Conservation (phyloP, 2,888 invertebrate genomes). For the Nebria brevicollis region DNA sequence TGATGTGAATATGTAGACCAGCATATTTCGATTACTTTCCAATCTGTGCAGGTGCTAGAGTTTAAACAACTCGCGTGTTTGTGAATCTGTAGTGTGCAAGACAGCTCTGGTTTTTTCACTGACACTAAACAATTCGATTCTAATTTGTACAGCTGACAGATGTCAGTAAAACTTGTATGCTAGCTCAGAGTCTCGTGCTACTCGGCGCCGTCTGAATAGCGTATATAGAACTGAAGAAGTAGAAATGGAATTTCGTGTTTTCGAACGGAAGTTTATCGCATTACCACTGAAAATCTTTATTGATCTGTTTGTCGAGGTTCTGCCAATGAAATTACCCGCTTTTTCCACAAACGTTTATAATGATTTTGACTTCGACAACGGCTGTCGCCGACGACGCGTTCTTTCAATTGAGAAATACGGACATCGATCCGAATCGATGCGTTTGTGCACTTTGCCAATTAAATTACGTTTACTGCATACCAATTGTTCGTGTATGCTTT, state of each 20-base stretch:
- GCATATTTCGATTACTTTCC: not conserved
- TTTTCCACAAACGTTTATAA: constrained; percentile 1
- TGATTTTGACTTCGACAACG: not conserved
- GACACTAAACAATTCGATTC: constrained; percentile 47
- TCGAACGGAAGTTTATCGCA: constrained; percentile 42
- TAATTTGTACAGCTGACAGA: constrained; percentile 46
- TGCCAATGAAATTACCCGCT: not conserved
- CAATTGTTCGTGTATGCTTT: not conserved
- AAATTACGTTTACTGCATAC: constrained; percentile 19
- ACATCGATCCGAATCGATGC: not conserved
- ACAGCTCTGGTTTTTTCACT: constrained; percentile 42
- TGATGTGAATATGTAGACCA: too few species aligned
- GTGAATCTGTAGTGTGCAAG: constrained; percentile 5
- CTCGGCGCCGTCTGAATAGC: not conserved
- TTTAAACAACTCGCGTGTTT: not conserved
- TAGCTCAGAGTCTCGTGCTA: not conserved
- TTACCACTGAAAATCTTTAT: constrained; percentile 27
- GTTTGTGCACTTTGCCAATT: constrained; percentile 25
- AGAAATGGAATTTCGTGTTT: constrained; percentile 44
- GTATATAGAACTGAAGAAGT: constrained; percentile 3
- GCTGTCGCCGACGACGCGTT: not conserved
- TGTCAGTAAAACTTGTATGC: constrained; percentile 42
- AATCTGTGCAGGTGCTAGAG: not conserved
- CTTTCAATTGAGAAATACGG: not conserved
- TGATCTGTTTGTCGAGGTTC: not conserved